Evolutionary conservation across 1,140 invertebrate genomes (phyloP).

Genomic region (Saccostrea echinata): DNA sequence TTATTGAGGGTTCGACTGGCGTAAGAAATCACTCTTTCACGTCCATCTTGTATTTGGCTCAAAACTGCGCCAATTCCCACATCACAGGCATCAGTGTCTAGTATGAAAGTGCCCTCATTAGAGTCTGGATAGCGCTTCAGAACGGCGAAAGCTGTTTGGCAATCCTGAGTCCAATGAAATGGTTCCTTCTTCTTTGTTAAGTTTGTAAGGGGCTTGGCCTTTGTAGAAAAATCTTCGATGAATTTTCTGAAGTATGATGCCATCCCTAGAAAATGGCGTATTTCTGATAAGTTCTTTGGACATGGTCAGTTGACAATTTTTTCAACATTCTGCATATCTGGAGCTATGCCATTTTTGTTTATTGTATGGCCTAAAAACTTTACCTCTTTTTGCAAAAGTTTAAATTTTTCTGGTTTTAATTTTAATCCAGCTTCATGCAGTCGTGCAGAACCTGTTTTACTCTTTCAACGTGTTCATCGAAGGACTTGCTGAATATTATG

Average conservation of each 20-base stretch:
- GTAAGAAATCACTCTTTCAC: constrained; percentile 55
- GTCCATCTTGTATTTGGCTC: constrained; percentile 56
- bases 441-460: constrained; percentile 47
- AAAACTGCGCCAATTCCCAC: constrained; percentile 54
- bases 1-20: constrained; percentile 26
- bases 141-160: not conserved
- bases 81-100: constrained; percentile 57
- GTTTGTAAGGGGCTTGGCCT: constrained; percentile 34
- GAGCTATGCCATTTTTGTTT: constrained; percentile 18
- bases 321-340: constrained; percentile 47
- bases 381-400: constrained; percentile 52
- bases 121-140: constrained; percentile 69
- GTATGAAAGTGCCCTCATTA: constrained; percentile 58
- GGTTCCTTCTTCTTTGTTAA: constrained; percentile 42
- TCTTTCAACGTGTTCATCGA: constrained; percentile 50
- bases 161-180: constrained; percentile 35
- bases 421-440: constrained; percentile 45
- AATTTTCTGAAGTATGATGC: constrained; percentile 32
- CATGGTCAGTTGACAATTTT: constrained; percentile 16
- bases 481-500: constrained; percentile 47
- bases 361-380: constrained; percentile 47
- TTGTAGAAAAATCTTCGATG: constrained; percentile 4
- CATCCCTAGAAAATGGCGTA: constrained; percentile 33
- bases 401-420: constrained; percentile 54
- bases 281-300: constrained; percentile 41